Conservation (phyloP, 2,888 invertebrate genomes). For the Latrodectus hesperus region DNA sequence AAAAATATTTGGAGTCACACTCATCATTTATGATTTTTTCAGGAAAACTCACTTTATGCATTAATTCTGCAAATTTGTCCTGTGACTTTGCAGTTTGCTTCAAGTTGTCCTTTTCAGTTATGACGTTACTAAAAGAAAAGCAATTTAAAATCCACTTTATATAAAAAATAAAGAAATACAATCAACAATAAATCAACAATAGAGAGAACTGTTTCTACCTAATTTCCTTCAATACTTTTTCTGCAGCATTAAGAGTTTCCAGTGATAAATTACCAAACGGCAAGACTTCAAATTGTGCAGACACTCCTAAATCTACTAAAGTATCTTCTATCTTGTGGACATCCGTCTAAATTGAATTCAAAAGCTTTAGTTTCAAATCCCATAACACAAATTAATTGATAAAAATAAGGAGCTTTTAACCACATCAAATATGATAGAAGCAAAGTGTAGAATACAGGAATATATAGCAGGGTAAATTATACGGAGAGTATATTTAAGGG, state of each 20-base stretch:
- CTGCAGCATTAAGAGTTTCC: conserved; percentile 74
- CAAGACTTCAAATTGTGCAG: conserved; percentile 70
- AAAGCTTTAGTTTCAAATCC: background rate
- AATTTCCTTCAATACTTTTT: conserved; percentile 74
- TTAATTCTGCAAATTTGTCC: conserved; percentile 63
- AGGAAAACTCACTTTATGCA: conserved; percentile 48
- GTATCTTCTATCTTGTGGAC: conserved; percentile 57
- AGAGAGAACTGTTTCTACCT: conserved; percentile 71
- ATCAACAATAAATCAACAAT: background rate
- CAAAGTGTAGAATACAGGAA: no score
- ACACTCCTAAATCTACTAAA: conserved; percentile 39
- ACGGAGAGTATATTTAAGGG: no score
- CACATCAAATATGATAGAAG: no score
- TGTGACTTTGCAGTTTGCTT: conserved; percentile 58
- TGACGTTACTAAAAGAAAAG: conserved; percentile 42
- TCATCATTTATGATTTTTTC: background rate
- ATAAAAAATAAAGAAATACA: background rate
- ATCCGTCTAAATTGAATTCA: conserved; percentile 48
- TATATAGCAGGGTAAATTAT: no score
- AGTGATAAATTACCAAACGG: conserved; percentile 75
- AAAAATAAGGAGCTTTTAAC: background rate
- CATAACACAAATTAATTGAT: background rate
- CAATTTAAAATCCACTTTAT: background rate
- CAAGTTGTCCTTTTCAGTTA: conserved; percentile 58
- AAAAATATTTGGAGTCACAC: background rate